Base-by-base conservation (phyloP, 2,113 vertebrate species). In the Corythornis vintsioides region DNA sequence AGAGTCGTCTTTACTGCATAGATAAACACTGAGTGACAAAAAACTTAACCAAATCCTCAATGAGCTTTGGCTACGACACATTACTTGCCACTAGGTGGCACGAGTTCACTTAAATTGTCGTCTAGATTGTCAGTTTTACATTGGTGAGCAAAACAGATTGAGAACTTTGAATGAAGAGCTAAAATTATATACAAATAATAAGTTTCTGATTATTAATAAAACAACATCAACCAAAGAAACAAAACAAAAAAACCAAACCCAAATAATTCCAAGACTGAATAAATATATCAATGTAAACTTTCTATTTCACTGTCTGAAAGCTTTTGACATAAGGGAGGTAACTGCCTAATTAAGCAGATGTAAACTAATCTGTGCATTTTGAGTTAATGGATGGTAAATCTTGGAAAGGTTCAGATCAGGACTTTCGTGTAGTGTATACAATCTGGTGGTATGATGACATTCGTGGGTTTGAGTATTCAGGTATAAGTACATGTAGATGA, bases 61-160 rank as follows among this genome's bases (percentile, higher is more conserved):
- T 1, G 5, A 64, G 15, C 16, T 72, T 59, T 48, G 52, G 7
- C 19, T 29, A 33, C 55, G 6, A 40, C 13, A 42, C 3, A 7
- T 7, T 12, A 28, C 3, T 35, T 13, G 6, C 71, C 96, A 87
- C 77, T 63, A 96, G 95, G 56, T 95, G 96, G 92, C 92, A 96
- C 0, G 19, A 73, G 50, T 75, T 78, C 43, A 57, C 52, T 66
- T 90, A 76, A 66, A 84, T 42, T 38, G 35, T 43, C 7, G 0
- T 26, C 15, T 40, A 64, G 75, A 61, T 5, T 5, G 10, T 8
- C 22, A 28, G 1, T 31, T 86, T 47, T 2, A 26, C 12, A 5
- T 5, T 5, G 35, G 3, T 16, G 17, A 31, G 20, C 15, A 80
- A 29, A 82, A 13, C 6, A 18, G 18, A 9, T 13, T 33, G 29